These are phyloP conservation scores for Elaphurus davidianus DNA, from an alignment of 2,113 vertebrate genomes.

Conservation along the genomic window DNA sequence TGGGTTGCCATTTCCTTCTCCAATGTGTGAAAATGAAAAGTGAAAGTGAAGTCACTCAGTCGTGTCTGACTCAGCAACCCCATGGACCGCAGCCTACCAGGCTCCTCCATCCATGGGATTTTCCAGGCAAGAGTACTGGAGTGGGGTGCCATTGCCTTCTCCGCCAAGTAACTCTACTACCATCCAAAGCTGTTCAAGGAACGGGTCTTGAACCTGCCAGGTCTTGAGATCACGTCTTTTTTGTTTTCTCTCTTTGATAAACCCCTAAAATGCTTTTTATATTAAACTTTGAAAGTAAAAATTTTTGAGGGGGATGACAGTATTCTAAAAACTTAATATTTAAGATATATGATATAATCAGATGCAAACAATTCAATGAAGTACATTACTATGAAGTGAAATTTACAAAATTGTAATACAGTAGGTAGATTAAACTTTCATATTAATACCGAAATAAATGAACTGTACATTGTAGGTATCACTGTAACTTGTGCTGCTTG, in stretches of 20 bases:
- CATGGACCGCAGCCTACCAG: too few species aligned
- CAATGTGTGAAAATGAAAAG: too few species aligned
- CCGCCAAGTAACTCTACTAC: neutral
- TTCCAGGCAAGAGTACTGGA: too few species aligned
- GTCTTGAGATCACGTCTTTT: neutral
- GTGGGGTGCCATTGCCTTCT: too few species aligned
- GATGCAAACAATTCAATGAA: neutral
- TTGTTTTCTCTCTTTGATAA: slow-evolving; percentile 65
- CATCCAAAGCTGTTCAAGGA: neutral
- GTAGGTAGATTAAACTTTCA: neutral
- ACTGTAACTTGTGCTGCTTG: neutral
- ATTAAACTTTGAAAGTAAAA: slow-evolving; percentile 60
- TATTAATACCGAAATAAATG: neutral
- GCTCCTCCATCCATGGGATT: too few species aligned
- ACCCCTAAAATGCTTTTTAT: slow-evolving; percentile 69
- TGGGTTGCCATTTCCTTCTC: too few species aligned
- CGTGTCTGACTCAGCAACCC: accelerated
- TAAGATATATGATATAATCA: slow-evolving; percentile 48
- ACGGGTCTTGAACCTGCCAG: neutral
- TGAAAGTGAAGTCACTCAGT: too few species aligned
- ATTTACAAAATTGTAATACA: neutral
- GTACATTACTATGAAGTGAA: neutral
- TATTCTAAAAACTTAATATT: slow-evolving; percentile 68
- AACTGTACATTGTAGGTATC: neutral
- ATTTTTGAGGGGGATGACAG: slow-evolving; percentile 61